Percentiles rank a stretch among this genome's conserved stretches.
Conservation (phyloP, 2,797 vertebrate genomes). For the Erithacus rubecula region DNA sequence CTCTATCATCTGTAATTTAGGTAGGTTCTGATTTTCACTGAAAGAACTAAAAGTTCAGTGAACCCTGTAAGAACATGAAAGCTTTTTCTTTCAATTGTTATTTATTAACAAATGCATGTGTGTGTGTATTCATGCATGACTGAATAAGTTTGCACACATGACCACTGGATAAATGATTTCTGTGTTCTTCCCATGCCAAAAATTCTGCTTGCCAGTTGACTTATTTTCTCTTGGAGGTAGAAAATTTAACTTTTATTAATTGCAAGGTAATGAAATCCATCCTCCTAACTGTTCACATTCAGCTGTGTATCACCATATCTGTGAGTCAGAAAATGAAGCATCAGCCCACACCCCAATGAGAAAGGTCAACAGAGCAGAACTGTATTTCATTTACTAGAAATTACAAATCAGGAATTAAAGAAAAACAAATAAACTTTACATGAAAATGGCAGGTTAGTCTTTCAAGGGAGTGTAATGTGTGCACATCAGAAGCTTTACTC, state of each 20-base stretch:
- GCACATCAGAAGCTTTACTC: background rate
- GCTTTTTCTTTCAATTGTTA: background rate
- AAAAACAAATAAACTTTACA: background rate
- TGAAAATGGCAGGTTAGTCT: background rate
- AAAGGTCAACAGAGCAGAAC: background rate
- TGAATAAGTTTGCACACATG: accelerated
- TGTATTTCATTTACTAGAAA: background rate
- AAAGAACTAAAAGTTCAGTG: background rate
- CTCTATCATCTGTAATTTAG: background rate
- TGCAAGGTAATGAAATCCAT: background rate
- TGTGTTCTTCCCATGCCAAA: background rate
- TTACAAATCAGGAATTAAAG: background rate
- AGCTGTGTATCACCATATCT: background rate
- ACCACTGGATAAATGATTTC: slow-evolving; percentile 2
- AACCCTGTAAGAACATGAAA: background rate
- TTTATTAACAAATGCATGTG: background rate
- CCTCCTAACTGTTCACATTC: background rate
- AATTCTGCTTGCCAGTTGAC: background rate
- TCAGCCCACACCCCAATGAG: background rate
- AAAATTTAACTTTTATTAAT: slow-evolving; percentile 46
- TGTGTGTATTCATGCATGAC: accelerated
- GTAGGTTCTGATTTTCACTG: background rate
- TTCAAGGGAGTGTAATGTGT: background rate
- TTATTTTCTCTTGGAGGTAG: background rate
- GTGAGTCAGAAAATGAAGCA: background rate